Percentiles rank a stretch among this genome's conserved stretches.
Conservation (phyloP, 2,113 vertebrate species). For the Melanerpes aurifrons region DNA sequence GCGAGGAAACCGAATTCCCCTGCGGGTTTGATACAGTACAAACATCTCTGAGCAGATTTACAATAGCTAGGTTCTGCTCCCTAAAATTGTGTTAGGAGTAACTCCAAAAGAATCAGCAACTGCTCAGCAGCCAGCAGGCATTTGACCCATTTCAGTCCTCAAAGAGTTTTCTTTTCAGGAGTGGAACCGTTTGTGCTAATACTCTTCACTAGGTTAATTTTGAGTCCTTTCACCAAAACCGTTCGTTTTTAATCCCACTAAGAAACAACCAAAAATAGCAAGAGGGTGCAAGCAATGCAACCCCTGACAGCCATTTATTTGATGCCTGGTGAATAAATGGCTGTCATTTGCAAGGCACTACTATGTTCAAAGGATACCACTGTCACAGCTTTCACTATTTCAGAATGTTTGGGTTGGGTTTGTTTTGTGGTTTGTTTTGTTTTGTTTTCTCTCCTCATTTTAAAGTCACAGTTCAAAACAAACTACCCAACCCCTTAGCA, state of each 20-base stretch:
- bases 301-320: slow-evolving; percentile 62
- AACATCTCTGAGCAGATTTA: slow-evolving; percentile 60
- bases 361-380: slow-evolving; percentile 59
- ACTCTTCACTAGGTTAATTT: slow-evolving; percentile 62
- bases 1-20: slow-evolving; percentile 2
- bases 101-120: slow-evolving; percentile 50
- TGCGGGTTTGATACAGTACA: slow-evolving; percentile 4
- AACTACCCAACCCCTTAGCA: neutral
- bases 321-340: slow-evolving; percentile 1
- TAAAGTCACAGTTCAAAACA: slow-evolving; percentile 85
- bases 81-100: neutral
- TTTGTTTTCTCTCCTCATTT: neutral
- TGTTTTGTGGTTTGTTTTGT: neutral
- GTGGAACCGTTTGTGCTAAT: slow-evolving; percentile 69
- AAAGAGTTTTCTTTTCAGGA: slow-evolving; percentile 72
- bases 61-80: slow-evolving; percentile 7
- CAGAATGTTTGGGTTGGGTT: slow-evolving; percentile 20
- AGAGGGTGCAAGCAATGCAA: slow-evolving; percentile 36
- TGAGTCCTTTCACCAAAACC: slow-evolving; percentile 91
- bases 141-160: slow-evolving; percentile 74
- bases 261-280: neutral
- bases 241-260: slow-evolving; percentile 42
- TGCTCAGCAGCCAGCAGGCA: slow-evolving; percentile 62
- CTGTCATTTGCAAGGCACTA: slow-evolving; percentile 81
- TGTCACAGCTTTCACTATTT: slow-evolving; percentile 75